phyloP scores from a whole-genome alignment of 2,113 vertebrate genomes.

The Peromyscus polionotus region DNA sequence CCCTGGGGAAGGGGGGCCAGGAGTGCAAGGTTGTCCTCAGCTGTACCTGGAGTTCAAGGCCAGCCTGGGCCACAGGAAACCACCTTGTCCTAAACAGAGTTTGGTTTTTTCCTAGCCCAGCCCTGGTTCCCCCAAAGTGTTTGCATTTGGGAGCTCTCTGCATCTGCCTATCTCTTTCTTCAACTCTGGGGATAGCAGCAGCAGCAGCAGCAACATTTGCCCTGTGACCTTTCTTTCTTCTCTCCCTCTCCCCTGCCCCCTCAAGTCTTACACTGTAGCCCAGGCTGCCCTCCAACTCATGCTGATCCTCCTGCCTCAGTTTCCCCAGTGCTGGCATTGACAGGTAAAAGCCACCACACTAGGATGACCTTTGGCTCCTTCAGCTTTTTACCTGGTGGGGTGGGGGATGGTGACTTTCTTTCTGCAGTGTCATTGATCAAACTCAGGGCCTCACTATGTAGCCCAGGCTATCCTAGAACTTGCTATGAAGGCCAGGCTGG shows the following conservation, averaged over 20 bases:
- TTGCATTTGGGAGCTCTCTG: background rate
- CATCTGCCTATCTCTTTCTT: background rate
- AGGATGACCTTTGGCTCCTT: background rate
- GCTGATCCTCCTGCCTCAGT: background rate
- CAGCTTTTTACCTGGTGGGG: background rate
- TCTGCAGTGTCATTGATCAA: background rate
- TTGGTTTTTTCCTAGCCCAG: too few species aligned
- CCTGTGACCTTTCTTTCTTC: background rate
- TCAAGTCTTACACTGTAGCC: background rate
- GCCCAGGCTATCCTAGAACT: too few species aligned
- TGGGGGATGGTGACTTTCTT: background rate
- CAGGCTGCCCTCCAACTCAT: background rate
- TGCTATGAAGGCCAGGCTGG: background rate
- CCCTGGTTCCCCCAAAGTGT: background rate
- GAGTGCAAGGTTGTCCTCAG: too few species aligned
- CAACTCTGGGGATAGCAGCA: background rate
- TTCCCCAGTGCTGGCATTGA: background rate
- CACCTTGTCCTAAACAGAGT: too few species aligned
- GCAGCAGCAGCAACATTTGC: too few species aligned
- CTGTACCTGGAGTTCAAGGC: too few species aligned
- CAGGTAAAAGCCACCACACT: background rate
- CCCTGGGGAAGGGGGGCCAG: too few species aligned
- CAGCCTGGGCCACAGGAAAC: too few species aligned
- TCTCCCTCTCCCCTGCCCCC: background rate
- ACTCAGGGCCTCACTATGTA: background rate